Conservation (phyloP, 2,888 invertebrate species). For the Epinotia bilunana region DNA sequence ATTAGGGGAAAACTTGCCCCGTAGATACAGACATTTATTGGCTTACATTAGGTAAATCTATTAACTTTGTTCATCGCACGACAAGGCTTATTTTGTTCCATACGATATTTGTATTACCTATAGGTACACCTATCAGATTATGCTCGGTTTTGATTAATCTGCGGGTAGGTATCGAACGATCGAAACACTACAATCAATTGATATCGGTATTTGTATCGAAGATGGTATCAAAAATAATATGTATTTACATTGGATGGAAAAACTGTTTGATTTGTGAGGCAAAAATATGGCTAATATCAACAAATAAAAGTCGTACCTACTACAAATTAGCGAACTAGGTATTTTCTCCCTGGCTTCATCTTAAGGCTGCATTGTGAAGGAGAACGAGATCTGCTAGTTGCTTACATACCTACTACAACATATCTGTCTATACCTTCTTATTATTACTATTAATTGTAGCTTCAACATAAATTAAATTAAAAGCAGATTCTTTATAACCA, state of each 20-base stretch:
- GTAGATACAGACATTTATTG: conserved; percentile 54
- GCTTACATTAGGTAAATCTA: conserved; percentile 65
- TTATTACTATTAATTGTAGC: neutral
- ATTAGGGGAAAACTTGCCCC: conserved; percentile 71
- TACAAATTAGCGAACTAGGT: no score
- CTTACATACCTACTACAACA: neutral
- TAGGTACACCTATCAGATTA: neutral
- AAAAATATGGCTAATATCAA: no score
- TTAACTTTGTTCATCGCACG: conserved; percentile 47
- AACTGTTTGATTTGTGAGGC: no score
- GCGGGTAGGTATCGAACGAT: neutral
- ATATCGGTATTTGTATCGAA: no score
- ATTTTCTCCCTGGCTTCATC: no score
- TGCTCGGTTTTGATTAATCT: neutral
- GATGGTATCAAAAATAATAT: no score
- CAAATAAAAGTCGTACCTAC: no score
- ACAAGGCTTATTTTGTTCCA: neutral
- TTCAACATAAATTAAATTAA: neutral
- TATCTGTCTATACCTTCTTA: neutral
- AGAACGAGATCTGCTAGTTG: neutral
- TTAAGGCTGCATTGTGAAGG: no score
- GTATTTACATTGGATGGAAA: no score
- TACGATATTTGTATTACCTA: neutral
- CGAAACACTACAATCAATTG: neutral
- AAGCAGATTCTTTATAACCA: neutral